phyloP scores from a whole-genome alignment of 2,797 vertebrate species.

The Neoniphon sammara region DNA sequence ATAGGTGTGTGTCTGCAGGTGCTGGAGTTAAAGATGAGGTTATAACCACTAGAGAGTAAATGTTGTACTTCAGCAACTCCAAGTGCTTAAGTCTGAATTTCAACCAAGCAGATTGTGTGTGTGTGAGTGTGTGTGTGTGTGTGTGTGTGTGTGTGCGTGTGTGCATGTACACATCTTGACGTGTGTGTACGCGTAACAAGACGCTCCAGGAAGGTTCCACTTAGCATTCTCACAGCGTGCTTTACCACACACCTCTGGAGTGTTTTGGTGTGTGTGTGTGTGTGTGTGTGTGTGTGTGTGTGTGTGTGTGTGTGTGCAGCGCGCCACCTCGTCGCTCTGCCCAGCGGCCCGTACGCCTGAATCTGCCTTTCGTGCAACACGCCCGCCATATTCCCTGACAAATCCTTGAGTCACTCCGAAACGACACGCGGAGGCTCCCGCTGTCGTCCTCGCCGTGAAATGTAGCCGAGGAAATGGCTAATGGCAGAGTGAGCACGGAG shows the following conservation, averaged over 20 bases:
- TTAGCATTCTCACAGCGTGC: no score
- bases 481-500: conserved; percentile 64
- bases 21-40: conserved; percentile 21
- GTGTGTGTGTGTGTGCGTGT: conserved; percentile 13
- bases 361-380: conserved; percentile 19
- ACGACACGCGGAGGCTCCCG: conserved; percentile 48
- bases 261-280: conserved; percentile 16
- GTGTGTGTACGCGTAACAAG: conserved; percentile 1
- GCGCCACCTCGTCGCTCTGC: background rate
- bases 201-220: no score
- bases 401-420: conserved; percentile 56
- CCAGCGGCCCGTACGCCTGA: conserved; percentile 21
- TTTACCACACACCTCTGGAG: background rate
- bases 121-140: conserved; percentile 5
- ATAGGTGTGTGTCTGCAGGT: background rate
- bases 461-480: conserved; percentile 70
- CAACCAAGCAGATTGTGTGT: background rate
- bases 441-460: conserved; percentile 64
- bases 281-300: conserved; percentile 4
- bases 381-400: conserved; percentile 41
- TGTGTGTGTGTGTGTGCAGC: conserved; percentile 5
- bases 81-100: conserved; percentile 27
- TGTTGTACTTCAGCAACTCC: conserved; percentile 34
- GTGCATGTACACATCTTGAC: conserved; percentile 6
- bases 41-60: conserved; percentile 43